These are phyloP conservation scores for Eupeodes latifasciatus DNA, from an alignment of 2,888 invertebrate genomes.

Conservation along the genomic window DNA sequence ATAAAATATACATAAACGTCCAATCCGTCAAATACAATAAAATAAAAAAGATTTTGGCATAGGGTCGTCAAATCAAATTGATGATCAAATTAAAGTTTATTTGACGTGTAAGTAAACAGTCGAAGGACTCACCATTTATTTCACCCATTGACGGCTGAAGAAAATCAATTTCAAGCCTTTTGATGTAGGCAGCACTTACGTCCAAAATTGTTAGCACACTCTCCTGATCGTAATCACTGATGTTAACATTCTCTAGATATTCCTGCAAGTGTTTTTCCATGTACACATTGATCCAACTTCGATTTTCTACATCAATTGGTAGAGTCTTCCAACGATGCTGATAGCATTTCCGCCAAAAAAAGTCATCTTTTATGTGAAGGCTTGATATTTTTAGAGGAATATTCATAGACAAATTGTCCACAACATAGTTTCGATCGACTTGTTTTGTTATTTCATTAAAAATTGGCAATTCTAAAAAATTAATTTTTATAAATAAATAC, in stretches of 20 bases:
- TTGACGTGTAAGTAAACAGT: too few species aligned
- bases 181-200: slow-evolving; percentile 82
- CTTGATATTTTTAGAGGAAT: slow-evolving; percentile 82
- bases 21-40: too few species aligned
- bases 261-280: slow-evolving; percentile 84
- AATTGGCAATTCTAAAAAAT: slow-evolving; percentile 80
- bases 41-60: too few species aligned
- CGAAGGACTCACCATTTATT: slow-evolving; percentile 57
- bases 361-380: slow-evolving; percentile 81
- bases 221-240: slow-evolving; percentile 83
- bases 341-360: slow-evolving; percentile 83
- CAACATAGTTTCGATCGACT: slow-evolving; percentile 83
- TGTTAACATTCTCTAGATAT: slow-evolving; percentile 82
- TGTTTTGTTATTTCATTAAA: slow-evolving; percentile 80
- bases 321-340: slow-evolving; percentile 81
- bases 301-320: slow-evolving; percentile 61
- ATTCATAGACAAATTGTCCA: slow-evolving; percentile 81
- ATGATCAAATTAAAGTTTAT: too few species aligned
- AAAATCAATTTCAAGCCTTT: slow-evolving; percentile 82
- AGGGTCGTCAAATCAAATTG: too few species aligned
- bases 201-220: slow-evolving; percentile 81
- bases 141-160: slow-evolving; percentile 81
- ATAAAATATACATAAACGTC: too few species aligned
- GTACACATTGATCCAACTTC: slow-evolving; percentile 83
- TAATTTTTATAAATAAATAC: not conserved